Percentiles rank a stretch among this genome's conserved stretches.
Conservation (phyloP, 1,140 invertebrate species). For the Panagrolaimus sp. region DNA sequence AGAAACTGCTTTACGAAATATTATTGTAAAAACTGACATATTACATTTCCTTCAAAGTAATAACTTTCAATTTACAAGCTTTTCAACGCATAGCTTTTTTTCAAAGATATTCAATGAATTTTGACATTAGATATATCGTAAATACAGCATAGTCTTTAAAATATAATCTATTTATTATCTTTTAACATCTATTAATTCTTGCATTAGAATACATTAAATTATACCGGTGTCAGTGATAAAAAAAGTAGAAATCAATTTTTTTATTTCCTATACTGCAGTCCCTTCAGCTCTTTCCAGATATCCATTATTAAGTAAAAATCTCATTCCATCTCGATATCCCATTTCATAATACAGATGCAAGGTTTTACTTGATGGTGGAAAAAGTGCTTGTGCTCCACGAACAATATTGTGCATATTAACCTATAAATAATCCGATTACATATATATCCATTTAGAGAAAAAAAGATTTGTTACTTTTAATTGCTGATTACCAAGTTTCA, state of each 20-base stretch:
- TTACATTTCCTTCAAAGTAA: not conserved
- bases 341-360: conserved; percentile 58
- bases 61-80: not conserved
- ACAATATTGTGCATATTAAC: conserved; percentile 59
- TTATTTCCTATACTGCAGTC: conserved; percentile 25
- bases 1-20: not conserved
- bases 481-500: conserved; percentile 34
- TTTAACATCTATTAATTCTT: too few species aligned
- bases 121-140: too few species aligned
- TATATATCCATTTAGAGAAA: too few species aligned
- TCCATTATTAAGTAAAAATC: conserved; percentile 58
- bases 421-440: conserved; percentile 49
- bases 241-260: not conserved
- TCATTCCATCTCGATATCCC: conserved; percentile 58
- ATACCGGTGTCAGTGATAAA: not conserved
- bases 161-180: too few species aligned
- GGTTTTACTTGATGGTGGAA: conserved; percentile 56
- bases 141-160: too few species aligned
- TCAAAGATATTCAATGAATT: too few species aligned
- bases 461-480: conserved; percentile 32
- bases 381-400: conserved; percentile 59
- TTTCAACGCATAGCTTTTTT: too few species aligned
- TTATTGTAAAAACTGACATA: conserved; percentile 3
- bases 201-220: too few species aligned
- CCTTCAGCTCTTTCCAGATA: conserved; percentile 50